A percentile compares a stretch with the other conserved stretches of the same genome.
Conservation (phyloP, 2,888 invertebrate species). For the Drosophila longiperda region DNA sequence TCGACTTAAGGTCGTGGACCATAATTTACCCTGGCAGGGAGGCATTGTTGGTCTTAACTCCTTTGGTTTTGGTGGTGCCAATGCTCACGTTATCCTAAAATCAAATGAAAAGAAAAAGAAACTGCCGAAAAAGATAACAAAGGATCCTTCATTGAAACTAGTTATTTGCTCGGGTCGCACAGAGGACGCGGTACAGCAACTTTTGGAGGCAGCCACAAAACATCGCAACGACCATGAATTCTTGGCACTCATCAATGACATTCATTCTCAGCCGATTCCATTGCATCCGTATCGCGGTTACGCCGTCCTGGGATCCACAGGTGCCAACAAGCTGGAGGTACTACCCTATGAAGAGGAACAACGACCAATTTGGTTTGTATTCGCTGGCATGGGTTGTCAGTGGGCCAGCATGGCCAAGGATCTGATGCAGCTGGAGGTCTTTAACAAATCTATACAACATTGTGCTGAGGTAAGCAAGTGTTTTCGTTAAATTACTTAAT, state of each 20-base stretch:
- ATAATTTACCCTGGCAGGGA: conserved; percentile 93
- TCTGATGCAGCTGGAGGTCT: conserved; percentile 92
- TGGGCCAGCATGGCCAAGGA: conserved; percentile 98
- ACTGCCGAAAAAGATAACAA: conserved; percentile 75
- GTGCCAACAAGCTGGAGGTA: conserved; percentile 85
- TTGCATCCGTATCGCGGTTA: conserved; percentile 94
- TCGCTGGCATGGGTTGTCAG: conserved; percentile 99
- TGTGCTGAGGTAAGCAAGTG: conserved; percentile 87
- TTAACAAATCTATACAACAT: conserved; percentile 91
- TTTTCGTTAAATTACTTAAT: not conserved
- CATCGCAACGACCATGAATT: conserved; percentile 90
- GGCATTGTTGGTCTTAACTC: conserved; percentile 97
- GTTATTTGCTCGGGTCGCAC: conserved; percentile 94
- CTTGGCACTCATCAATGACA: conserved; percentile 90
- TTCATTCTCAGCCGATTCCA: conserved; percentile 89
- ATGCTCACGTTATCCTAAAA: conserved; percentile 94
- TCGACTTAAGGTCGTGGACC: conserved; percentile 94
- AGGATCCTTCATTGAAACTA: conserved; percentile 84
- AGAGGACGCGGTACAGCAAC: conserved; percentile 89
- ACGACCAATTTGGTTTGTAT: conserved; percentile 96
- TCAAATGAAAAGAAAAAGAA: conserved; percentile 90
- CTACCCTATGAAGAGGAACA: conserved; percentile 86
- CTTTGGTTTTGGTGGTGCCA: conserved; percentile 99
- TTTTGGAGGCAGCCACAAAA: conserved; percentile 88
- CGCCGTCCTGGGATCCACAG: conserved; percentile 88